Percentiles rank a stretch among this genome's conserved stretches.
phyloP scores from a whole-genome alignment of 2,113 vertebrate species.

The Grus americana region DNA sequence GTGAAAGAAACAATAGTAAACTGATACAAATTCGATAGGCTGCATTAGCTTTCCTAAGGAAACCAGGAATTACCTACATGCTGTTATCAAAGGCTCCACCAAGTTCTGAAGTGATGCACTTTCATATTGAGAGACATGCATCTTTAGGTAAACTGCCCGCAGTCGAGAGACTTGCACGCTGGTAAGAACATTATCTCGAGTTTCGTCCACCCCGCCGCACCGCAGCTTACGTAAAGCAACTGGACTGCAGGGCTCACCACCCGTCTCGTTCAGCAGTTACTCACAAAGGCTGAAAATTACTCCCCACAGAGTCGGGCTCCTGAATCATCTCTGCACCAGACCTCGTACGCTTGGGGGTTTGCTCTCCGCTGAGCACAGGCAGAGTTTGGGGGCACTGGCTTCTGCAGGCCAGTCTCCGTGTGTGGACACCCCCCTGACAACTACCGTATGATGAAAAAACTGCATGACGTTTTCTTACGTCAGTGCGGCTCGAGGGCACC shows the following conservation, averaged over 20 bases:
- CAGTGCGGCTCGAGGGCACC: neutral
- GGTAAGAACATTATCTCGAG: neutral
- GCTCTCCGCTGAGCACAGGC: too few species aligned
- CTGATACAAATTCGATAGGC: neutral
- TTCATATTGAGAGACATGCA: neutral
- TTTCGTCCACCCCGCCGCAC: neutral
- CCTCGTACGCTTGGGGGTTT: fast-evolving
- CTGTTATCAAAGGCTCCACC: neutral
- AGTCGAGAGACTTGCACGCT: neutral
- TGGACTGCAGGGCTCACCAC: neutral
- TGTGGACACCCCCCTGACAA: neutral
- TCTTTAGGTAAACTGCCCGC: neutral
- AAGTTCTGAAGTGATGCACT: neutral
- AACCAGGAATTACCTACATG: neutral
- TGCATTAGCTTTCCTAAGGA: neutral
- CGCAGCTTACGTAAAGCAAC: neutral
- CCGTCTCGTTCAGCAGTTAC: neutral
- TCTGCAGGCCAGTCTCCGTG: neutral
- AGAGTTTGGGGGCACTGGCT: neutral
- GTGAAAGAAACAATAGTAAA: neutral
- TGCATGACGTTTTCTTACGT: neutral
- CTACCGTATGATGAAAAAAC: neutral
- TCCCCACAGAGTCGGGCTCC: neutral
- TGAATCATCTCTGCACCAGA: neutral
- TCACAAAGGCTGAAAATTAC: neutral